These are phyloP conservation scores for Drosophila nr. perissopoda DNA, from an alignment of 2,888 invertebrate genomes.

Conservation along the genomic window DNA sequence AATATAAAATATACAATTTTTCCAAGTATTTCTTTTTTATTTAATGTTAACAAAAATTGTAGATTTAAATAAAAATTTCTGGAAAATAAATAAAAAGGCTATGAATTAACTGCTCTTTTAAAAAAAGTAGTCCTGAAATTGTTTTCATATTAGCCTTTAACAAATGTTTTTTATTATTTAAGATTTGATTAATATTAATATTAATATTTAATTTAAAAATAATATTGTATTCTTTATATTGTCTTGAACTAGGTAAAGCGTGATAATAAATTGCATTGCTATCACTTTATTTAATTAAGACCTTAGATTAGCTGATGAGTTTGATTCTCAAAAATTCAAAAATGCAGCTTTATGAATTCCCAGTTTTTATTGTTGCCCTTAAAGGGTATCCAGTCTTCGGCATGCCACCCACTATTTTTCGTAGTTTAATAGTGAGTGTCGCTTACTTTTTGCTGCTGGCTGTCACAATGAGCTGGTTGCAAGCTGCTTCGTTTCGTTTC, in stretches of 20 bases:
- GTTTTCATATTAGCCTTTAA: too few species aligned
- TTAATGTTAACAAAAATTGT: accelerated
- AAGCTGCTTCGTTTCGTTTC: slow-evolving; percentile 26
- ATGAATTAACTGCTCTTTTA: too few species aligned
- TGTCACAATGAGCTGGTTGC: slow-evolving; percentile 52
- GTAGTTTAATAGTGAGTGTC: slow-evolving; percentile 23
- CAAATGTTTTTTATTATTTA: too few species aligned
- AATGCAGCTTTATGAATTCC: neutral
- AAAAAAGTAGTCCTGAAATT: too few species aligned
- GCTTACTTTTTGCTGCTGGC: slow-evolving; percentile 38
- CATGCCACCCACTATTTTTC: neutral
- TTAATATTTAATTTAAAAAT: neutral
- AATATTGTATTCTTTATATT: neutral
- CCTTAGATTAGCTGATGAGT: neutral
- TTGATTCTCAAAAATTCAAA: neutral
- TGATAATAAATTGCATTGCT: neutral
- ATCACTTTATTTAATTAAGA: neutral
- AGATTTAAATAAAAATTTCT: neutral
- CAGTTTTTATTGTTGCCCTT: neutral
- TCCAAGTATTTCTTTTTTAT: accelerated
- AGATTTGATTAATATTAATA: too few species aligned
- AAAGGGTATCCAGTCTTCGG: neutral
- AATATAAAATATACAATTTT: neutral
- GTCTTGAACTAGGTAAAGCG: too few species aligned
- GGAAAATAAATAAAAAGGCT: accelerated